Conservation (phyloP, 2,888 invertebrate genomes). For the Cheilosia vernalis region DNA sequence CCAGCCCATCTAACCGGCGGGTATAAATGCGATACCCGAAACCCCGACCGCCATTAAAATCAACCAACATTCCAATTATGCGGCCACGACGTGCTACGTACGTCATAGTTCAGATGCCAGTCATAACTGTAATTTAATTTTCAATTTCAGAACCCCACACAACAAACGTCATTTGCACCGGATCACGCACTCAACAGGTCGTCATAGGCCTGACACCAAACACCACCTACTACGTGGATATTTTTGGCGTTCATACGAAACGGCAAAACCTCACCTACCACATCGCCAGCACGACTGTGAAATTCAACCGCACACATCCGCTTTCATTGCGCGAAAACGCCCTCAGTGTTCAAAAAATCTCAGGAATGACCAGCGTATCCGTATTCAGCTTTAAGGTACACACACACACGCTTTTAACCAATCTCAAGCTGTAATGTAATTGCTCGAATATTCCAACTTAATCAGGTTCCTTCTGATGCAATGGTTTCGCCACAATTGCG, state of each 20-base stretch:
- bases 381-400: slow-evolving; percentile 85
- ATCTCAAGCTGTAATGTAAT: background rate
- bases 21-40: no score
- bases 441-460: slow-evolving; percentile 9
- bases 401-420: no score
- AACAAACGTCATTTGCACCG: slow-evolving; percentile 82
- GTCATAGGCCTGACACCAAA: slow-evolving; percentile 80
- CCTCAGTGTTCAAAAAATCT: slow-evolving; percentile 84
- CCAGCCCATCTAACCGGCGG: no score
- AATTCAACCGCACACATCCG: slow-evolving; percentile 83
- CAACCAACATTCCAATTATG: no score
- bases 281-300: slow-evolving; percentile 79
- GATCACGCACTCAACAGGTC: slow-evolving; percentile 81
- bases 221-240: slow-evolving; percentile 81
- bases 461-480: slow-evolving; percentile 48
- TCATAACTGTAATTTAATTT: background rate
- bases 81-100: no score
- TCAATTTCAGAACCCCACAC: slow-evolving; percentile 66
- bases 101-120: no score
- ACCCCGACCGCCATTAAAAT: no score
- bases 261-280: slow-evolving; percentile 81
- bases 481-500: slow-evolving; percentile 76
- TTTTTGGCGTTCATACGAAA: slow-evolving; percentile 82
- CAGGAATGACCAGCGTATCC: slow-evolving; percentile 84
- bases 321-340: slow-evolving; percentile 83